These are phyloP conservation scores for Rotaria macrura DNA, from an alignment of 2,888 invertebrate species.

Conservation along the genomic window DNA sequence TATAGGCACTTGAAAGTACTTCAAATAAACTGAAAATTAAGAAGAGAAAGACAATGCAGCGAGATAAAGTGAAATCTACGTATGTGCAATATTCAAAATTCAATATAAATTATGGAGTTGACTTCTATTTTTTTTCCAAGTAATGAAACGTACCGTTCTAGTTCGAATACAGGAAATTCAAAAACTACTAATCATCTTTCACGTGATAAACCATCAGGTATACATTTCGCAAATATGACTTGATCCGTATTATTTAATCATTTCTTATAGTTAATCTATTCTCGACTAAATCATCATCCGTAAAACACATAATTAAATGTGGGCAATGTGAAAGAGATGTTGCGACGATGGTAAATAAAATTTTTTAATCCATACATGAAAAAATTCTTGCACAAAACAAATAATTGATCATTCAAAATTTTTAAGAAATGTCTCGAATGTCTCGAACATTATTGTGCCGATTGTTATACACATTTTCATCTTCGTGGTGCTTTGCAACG, in stretches of 20 bases:
- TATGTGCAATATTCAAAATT: no score
- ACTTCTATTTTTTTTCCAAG: background rate
- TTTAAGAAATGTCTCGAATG: constrained; percentile 47
- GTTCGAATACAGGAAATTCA: background rate
- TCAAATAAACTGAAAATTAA: background rate
- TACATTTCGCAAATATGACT: background rate
- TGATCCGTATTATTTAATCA: background rate
- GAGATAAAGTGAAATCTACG: background rate
- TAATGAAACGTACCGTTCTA: background rate
- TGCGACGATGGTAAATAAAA: constrained; percentile 44
- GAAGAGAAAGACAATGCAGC: background rate
- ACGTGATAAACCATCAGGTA: background rate
- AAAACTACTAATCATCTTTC: background rate
- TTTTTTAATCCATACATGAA: background rate
- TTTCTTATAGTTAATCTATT: background rate
- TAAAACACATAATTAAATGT: constrained; percentile 38
- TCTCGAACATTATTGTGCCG: constrained; percentile 47
- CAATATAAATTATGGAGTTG: background rate
- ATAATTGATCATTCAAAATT: background rate
- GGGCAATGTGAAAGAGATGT: constrained; percentile 48
- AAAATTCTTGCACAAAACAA: background rate
- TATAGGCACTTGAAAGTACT: background rate
- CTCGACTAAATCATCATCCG: background rate
- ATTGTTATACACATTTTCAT: constrained; percentile 49
- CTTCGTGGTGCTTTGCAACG: constrained; percentile 48